A percentile compares a stretch with the other conserved stretches of the same genome.
These are phyloP conservation scores for Oophaga pumilio DNA, from an alignment of 2,113 vertebrate genomes.

Conservation along the genomic window DNA sequence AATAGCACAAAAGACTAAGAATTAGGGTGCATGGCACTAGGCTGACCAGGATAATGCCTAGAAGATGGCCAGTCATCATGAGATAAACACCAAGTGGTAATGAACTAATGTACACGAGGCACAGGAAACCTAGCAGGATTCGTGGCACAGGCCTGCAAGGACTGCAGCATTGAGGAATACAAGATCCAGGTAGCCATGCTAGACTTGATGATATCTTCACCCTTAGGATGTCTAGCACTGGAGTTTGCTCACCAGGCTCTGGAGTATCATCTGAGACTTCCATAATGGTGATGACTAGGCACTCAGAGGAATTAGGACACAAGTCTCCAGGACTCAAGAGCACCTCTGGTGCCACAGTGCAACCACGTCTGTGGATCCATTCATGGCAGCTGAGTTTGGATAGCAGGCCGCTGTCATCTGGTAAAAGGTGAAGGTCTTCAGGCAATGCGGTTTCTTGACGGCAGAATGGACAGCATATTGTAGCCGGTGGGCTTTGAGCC, in stretches of 20 bases:
- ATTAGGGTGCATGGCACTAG: constrained; percentile 87
- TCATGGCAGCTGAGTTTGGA: constrained; percentile 74
- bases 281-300: constrained; percentile 87
- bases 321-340: constrained; percentile 79
- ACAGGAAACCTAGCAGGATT: constrained; percentile 81
- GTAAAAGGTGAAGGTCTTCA: constrained; percentile 77
- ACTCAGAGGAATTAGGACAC: constrained; percentile 75
- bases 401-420: constrained; percentile 78
- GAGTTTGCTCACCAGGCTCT: constrained; percentile 74
- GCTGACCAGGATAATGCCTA: constrained; percentile 82
- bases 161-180: constrained; percentile 71
- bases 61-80: constrained; percentile 82
- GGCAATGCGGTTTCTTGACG: constrained; percentile 79
- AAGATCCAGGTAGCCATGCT: constrained; percentile 72
- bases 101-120: constrained; percentile 86
- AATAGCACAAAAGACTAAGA: constrained; percentile 83
- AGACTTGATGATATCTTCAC: constrained; percentile 76
- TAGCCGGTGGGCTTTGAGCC: constrained; percentile 68
- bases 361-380: constrained; percentile 60
- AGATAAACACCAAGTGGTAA: constrained; percentile 88
- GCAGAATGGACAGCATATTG: constrained; percentile 86
- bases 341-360: constrained; percentile 68
- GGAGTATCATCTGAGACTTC: constrained; percentile 76
- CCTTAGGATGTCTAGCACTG: constrained; percentile 77
- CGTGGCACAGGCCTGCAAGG: constrained; percentile 73